A percentile compares a stretch with the other conserved stretches of the same genome.
Conservation (phyloP, 2,113 vertebrate species). For the Menura novaehollandiae region DNA sequence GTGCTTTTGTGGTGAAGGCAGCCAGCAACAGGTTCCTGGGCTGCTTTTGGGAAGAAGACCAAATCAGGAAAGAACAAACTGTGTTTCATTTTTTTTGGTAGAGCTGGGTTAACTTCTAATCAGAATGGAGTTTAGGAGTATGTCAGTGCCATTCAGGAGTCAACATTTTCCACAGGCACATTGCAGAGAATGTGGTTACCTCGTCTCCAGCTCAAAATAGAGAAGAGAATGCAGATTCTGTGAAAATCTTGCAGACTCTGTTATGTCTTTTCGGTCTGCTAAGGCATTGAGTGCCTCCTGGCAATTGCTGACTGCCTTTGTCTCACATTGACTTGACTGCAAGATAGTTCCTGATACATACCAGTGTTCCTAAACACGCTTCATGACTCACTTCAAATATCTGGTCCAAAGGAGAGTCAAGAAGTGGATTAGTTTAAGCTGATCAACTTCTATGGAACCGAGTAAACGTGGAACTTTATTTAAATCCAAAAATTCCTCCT, state of each 20-base stretch:
- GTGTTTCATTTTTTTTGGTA: not conserved
- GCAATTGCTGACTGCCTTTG: not conserved
- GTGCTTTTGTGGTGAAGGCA: rapidly evolving
- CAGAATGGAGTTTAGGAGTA: not conserved
- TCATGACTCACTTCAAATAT: not conserved
- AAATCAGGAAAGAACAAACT: not conserved
- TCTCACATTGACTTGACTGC: not conserved
- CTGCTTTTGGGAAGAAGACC: not conserved
- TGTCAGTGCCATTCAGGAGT: not conserved
- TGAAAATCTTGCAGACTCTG: not conserved
- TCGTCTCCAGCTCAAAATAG: not conserved
- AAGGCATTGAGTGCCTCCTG: not conserved
- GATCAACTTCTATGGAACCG: not conserved
- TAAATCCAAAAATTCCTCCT: not conserved
- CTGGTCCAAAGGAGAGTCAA: not conserved
- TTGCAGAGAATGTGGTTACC: not conserved
- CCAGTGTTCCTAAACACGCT: not conserved
- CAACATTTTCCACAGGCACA: not conserved
- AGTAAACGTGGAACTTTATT: not conserved
- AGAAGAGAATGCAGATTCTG: not conserved
- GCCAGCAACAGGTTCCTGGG: not conserved
- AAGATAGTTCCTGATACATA: not conserved
- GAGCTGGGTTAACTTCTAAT: not conserved
- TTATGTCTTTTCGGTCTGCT: not conserved
- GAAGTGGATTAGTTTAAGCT: not conserved